Base-by-base conservation (phyloP, 2,888 invertebrate genomes). In the Habrosyne pyritoides region DNA sequence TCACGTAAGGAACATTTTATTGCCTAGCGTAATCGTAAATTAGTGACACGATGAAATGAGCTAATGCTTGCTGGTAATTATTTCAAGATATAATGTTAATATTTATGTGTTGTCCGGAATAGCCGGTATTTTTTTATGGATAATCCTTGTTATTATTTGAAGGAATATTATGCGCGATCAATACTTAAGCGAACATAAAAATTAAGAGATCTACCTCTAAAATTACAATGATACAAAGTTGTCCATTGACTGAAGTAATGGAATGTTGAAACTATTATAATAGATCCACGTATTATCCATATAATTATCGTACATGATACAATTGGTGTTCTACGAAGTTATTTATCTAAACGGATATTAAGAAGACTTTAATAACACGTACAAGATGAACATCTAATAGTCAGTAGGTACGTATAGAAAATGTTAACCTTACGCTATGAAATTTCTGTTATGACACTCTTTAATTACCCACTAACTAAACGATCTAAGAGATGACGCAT, bases 401-500 rank as follows among this genome's bases (percentile, higher is more conserved):
- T 59, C 61, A 59, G 47, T n/a, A n/a, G n/a, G n/a, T 67, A 56
- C 62, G 68, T 64, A 69, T 71, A 73, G 73, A 75, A 77, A 75
- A 75, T 70, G 76, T 60, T 57, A 73, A 78, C 71, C 59, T 66
- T 71, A 70, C 68, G 57, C 60, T 46, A 47, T 54, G 53, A 49
- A 58, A 47, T 53, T 61, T 61, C 49, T 42, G 24, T 47, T 22
- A 53, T 56, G 51, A 53, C 24, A 30, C 53, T 53, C 52, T 48
- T 55, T 54, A 60, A 59, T 59, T 46, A 47, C 53, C 22, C 52
- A 52, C 14, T 12, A 10, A 26, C 21, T 36, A 21, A 48, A 21
- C 21, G 52, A 64, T 73, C 81, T 97, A 97, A 86, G 97, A 96
- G 74, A 97, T 95, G 79, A 95, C 93, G 86, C 97, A 97, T 2